Conservation (phyloP, 2,797 vertebrate species). For the Emydoidea blandingii region DNA sequence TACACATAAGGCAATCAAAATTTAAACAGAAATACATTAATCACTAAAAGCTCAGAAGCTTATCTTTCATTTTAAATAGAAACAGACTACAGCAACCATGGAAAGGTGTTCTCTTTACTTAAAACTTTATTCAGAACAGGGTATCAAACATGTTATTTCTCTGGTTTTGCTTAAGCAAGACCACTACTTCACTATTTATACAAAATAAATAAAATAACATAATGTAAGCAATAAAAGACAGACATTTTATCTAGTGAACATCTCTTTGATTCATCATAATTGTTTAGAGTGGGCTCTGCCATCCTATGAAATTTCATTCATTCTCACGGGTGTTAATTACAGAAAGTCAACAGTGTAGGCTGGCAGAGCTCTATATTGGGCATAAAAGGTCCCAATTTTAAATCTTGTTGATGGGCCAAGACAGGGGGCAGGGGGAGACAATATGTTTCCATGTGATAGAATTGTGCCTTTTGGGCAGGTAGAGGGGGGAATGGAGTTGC, state of each 20-base stretch:
- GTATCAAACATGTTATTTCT: not conserved
- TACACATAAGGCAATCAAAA: not conserved
- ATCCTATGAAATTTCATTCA: not conserved
- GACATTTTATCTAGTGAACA: not conserved
- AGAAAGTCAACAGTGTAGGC: not conserved
- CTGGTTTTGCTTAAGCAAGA: not conserved
- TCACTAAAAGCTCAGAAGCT: not conserved
- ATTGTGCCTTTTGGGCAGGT: not conserved
- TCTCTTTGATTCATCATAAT: not conserved
- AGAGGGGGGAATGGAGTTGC: not conserved
- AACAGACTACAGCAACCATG: not conserved
- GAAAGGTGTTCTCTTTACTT: not conserved
- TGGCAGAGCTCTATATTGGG: not conserved
- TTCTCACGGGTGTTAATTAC: not conserved
- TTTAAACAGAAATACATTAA: not conserved
- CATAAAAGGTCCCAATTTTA: not conserved
- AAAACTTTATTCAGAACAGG: not conserved
- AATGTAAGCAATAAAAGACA: not conserved
- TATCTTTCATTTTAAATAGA: not conserved
- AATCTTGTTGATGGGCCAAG: not conserved
- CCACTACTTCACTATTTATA: not conserved
- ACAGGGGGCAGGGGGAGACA: accelerated
- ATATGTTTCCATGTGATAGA: not conserved
- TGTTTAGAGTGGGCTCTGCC: not conserved
- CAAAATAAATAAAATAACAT: not conserved